Evolutionary conservation across 2,888 invertebrate species (phyloP), one percentile per base, ranked within the genome.

Genomic region (Pyrrhia umbra): DNA sequence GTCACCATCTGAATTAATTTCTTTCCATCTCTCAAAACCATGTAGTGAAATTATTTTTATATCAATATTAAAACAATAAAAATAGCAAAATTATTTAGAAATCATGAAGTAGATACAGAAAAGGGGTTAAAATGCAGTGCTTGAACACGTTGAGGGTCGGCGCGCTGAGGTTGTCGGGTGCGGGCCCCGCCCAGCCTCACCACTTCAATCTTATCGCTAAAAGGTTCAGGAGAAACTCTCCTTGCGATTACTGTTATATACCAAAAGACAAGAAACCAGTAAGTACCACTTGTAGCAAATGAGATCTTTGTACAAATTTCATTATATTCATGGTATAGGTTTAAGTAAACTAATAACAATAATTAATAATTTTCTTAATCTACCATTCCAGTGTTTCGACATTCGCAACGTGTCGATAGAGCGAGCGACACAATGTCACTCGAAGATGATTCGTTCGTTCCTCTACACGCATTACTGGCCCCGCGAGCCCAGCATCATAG

Each of bases 401-500:
- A 73, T 89, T 2, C 68, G 76, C 6, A 85, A 87, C 4, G 84
- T 92, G 13, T 47, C 64, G 1, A 85, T 95, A 16, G 87, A 93
- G 51, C 89, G 90, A 13, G 95, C 94, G 0, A 86, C 82, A 39
- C 78, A 79, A 18, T 84, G 90, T 16, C 95, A 96, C 56, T 89
- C 90, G 3, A 85, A 86, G 40, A 63, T 91, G 61, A 92, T 96
- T 46, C 78, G 92, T 0, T 90, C 95, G 20, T 91, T 96, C 70
- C 91, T 96, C 63, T 94, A 93, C 83, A 87, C 88, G 0, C 88
- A 94, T 42, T 95, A 92, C 82, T 95, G 95, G 91, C 92, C 92
- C 0, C 92, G 95, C 0, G 96, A 96, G 81, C 96, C 96, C 1
- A 94, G 92, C 40, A 85, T 94, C 6, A 81, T 85, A 0, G 87